Base-by-base conservation (phyloP, 1,140 invertebrate genomes). In the Zaprionus taronus region DNA sequence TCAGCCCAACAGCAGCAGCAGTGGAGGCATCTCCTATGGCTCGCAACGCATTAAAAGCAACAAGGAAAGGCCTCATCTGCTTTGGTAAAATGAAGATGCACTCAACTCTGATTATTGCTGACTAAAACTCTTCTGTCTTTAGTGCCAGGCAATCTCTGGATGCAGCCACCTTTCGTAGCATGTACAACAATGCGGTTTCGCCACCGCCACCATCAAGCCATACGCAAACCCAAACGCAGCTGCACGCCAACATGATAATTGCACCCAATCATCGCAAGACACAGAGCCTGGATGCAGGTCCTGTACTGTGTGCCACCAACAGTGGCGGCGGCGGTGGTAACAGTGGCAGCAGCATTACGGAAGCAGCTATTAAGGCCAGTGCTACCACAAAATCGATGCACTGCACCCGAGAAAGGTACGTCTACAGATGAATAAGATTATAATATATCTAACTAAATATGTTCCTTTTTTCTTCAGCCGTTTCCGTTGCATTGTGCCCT, bases 401-500 rank as follows among this genome's bases (percentile, higher is more conserved):
- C 22, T 76, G 84, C 78, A 87, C 83, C 0, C 58, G 83, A 12
- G 92, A 93, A 60, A 92, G 91, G 92, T 93, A 2, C 15, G 69
- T 47, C 22, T 7, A 12, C 11, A n/a, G 2, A 11, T 9, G n/a
- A 9, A 17, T 17, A 6, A 5, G 41, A 51, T 51, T 24, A 24
- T 68, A 67, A 56, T 56, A 95, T 34, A 55, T n/a, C 41, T 60
- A 24, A 31, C 7, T 44, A 24, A 31, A 2, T 44, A 47, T 47
- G 4, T 4, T 5, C 14, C 4, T 34, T 14, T 15, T 14, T 34
- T 17, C 80, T 68, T 3, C 61, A 92, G 91, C 63, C 86, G 96
- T 93, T 98, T 97, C 90, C 95, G 97, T 34, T 99, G 98, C 93
- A 97, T 98, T 75, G 97, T 97, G 24, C 96, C 98, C 7, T 99